These are phyloP conservation scores for Thomomys bottae DNA, from an alignment of 2,113 vertebrate species.

Conservation along the genomic window DNA sequence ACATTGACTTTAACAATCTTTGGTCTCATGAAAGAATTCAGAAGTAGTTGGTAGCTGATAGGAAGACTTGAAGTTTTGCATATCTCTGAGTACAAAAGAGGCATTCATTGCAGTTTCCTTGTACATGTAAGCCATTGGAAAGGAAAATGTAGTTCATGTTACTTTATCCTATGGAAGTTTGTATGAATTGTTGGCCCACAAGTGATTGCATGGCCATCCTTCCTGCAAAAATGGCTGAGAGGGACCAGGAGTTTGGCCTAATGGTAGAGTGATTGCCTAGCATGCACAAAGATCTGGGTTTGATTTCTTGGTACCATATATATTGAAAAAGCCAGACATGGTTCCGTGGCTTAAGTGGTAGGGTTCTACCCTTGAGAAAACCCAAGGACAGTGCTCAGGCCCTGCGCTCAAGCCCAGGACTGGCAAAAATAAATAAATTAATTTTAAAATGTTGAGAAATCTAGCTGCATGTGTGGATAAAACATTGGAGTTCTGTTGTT, in stretches of 20 bases:
- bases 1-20: constrained; percentile 43
- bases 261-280: too few species aligned
- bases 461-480: not conserved
- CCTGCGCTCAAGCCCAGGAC: too few species aligned
- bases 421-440: too few species aligned
- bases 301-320: too few species aligned
- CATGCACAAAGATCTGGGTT: too few species aligned
- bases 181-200: not conserved
- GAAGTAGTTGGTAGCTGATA: not conserved
- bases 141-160: not conserved
- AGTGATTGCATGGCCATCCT: not conserved
- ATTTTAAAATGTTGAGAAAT: too few species aligned
- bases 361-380: too few species aligned
- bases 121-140: not conserved
- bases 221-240: not conserved
- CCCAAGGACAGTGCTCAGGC: too few species aligned
- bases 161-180: not conserved
- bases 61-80: not conserved
- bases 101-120: not conserved
- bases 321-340: too few species aligned
- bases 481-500: constrained; percentile 9
- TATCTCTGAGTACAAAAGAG: not conserved
- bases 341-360: too few species aligned
- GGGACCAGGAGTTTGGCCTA: too few species aligned
- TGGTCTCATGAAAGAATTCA: not conserved